These are phyloP conservation scores for Drosophila obscura DNA, from an alignment of 1,140 invertebrate genomes.

Conservation along the genomic window DNA sequence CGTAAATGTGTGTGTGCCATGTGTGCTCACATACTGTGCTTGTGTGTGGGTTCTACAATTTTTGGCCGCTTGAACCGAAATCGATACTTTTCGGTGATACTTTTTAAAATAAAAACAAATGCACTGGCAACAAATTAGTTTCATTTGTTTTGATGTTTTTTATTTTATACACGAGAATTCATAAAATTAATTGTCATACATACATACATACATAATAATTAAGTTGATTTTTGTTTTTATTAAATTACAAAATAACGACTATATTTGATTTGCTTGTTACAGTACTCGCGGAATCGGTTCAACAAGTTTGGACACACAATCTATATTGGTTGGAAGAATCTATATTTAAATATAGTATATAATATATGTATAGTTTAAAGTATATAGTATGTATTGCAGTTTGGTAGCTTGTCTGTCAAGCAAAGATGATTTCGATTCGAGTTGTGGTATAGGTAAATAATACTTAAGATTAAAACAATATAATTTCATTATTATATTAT, in stretches of 20 bases:
- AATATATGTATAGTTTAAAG: conserved; percentile 30
- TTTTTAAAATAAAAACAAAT: conserved; percentile 16
- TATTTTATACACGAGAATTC: conserved; percentile 70
- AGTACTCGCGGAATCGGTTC: conserved; percentile 66
- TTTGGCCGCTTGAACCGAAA: no score
- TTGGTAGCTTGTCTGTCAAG: conserved; percentile 50
- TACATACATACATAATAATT: conserved; percentile 58
- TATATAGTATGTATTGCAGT: conserved; percentile 62
- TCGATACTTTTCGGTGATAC: no score
- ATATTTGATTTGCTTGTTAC: conserved; percentile 80
- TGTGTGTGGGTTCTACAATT: no score
- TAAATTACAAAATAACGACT: conserved; percentile 82
- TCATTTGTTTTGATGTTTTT: conserved; percentile 42
- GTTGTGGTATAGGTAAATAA: conserved; percentile 70
- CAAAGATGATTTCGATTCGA: conserved; percentile 28
- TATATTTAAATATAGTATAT: conserved; percentile 36
- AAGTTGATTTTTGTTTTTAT: conserved; percentile 64
- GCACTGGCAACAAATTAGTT: conserved; percentile 36
- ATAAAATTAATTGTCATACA: conserved; percentile 64
- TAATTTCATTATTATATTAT: conserved; percentile 56
- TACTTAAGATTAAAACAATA: conserved; percentile 79
- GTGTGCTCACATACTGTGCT: no score
- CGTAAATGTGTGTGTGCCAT: no score
- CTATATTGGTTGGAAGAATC: conserved; percentile 37
- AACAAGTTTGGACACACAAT: conserved; percentile 59